Evolutionary conservation across 2,113 vertebrate species (phyloP), one percentile per base, ranked within the genome.

Genomic region (Lethenteron camtschaticum): DNA sequence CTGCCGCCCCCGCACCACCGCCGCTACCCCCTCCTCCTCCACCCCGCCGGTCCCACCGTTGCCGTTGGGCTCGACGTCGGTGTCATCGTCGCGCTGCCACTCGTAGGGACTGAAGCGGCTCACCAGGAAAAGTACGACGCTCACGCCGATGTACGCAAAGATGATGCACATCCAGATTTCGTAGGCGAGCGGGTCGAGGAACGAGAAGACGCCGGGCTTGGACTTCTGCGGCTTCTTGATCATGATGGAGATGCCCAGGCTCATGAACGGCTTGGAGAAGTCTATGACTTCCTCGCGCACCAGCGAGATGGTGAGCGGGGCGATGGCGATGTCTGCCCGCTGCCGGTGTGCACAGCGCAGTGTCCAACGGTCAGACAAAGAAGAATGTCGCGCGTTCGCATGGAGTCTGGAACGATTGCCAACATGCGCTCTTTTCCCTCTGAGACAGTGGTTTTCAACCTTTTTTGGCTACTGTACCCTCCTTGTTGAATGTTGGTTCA

Each of bases 101-200:
- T 99, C 92, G 10, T 99, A 96, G 0, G 94, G 94, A 73, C 94
- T 99, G 79, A 99, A 99, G 75, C 94, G 87, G 79, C 94, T 99
- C 76, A 99, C 94, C 79, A 99, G 83, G 82, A 99, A 99, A 68
- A 96, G 85, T 77, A 99, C 94, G 74, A 99, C 94, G 75, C 94
- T 99, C 84, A 99, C 94, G 72, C 94, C 94, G 75, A 99, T 99
- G 82, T 99, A 99, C 75, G 94, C 94, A 79, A 99, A 99, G 75
- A 96, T 91, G 77, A 99, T 99, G 80, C 94, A 99, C 94, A 99
- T 99, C 94, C 94, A 99, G 75, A 99, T 99, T 81, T 99, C 94
- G 72, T 99, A 96, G 41, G 94, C 94, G 81, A 99, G 82, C 24
- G 92, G 92, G 74, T 99, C 91, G 83, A 99, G 81, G 82, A 99